Evolutionary conservation across 2,888 invertebrate genomes (phyloP).

Genomic region (Xanthorhoe designata): DNA sequence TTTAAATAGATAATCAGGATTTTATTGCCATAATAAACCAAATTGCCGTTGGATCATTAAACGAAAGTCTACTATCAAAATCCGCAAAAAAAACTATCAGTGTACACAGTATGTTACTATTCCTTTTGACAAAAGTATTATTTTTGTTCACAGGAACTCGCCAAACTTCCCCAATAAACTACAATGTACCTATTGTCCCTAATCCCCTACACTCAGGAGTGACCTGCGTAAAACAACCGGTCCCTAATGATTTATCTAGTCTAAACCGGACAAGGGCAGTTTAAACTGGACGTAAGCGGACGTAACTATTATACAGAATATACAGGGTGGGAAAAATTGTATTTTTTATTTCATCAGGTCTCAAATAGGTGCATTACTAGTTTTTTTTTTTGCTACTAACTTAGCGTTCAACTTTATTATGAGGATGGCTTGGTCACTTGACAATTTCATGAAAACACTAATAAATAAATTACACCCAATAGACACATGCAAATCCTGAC

Average conservation of each 20-base stretch:
- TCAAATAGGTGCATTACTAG: too few species aligned
- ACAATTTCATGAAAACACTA: too few species aligned
- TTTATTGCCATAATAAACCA: too few species aligned
- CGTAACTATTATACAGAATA: slow-evolving; percentile 17
- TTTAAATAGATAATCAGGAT: too few species aligned
- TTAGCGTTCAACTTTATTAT: too few species aligned
- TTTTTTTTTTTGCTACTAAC: too few species aligned
- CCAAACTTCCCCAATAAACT: slow-evolving; percentile 25
- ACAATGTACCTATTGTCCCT: slow-evolving; percentile 36
- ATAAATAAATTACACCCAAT: too few species aligned
- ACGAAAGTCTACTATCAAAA: background rate
- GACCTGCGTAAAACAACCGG: slow-evolving; percentile 57
- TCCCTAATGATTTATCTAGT: slow-evolving; percentile 55
- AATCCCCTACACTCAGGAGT: slow-evolving; percentile 48
- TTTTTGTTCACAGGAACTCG: slow-evolving; percentile 27
- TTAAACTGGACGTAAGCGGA: slow-evolving; percentile 44
- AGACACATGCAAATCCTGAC: too few species aligned
- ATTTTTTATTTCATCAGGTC: too few species aligned
- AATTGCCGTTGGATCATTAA: background rate
- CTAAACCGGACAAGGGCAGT: slow-evolving; percentile 47
- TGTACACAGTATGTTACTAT: too few species aligned
- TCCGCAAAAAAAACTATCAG: background rate
- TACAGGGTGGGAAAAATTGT: background rate
- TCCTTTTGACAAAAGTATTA: slow-evolving; percentile 6
- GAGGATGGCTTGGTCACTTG: too few species aligned